A percentile compares a stretch with the other conserved stretches of the same genome.
phyloP scores from a whole-genome alignment of 2,797 vertebrate genomes.

The Anomalospiza imberbis region DNA sequence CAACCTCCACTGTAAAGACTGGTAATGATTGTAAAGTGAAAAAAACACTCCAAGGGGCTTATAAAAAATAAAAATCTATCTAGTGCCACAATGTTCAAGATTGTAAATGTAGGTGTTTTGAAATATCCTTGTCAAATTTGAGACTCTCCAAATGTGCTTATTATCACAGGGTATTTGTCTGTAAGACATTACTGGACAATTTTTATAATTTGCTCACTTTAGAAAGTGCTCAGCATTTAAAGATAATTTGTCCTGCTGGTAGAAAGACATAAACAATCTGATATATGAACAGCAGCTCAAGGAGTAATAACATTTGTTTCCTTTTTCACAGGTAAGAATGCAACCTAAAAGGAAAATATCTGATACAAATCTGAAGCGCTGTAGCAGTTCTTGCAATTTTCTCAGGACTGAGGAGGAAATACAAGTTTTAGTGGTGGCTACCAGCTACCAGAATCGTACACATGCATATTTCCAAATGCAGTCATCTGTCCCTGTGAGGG shows the following conservation, averaged over 20 bases:
- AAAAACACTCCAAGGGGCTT: neutral
- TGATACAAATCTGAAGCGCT: neutral
- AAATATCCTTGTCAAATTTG: neutral
- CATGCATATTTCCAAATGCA: fast-evolving
- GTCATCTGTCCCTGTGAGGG: neutral
- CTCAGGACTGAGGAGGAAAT: neutral
- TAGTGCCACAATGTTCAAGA: neutral
- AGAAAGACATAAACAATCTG: neutral
- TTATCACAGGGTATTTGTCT: neutral
- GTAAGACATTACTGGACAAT: neutral
- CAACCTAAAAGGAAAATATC: neutral
- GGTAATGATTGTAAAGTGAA: neutral
- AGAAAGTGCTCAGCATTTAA: neutral
- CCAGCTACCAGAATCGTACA: neutral
- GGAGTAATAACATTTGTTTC: neutral
- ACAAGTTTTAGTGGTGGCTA: neutral
- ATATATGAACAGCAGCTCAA: neutral
- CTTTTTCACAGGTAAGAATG: neutral
- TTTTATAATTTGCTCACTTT: neutral
- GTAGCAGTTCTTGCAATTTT: neutral
- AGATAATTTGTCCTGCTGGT: neutral
- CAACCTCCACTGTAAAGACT: neutral
- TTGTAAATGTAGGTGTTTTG: neutral
- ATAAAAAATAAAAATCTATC: neutral
- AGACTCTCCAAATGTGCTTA: neutral